Conservation (phyloP, 2,797 vertebrate genomes). For the Cetoscarus ocellatus region DNA sequence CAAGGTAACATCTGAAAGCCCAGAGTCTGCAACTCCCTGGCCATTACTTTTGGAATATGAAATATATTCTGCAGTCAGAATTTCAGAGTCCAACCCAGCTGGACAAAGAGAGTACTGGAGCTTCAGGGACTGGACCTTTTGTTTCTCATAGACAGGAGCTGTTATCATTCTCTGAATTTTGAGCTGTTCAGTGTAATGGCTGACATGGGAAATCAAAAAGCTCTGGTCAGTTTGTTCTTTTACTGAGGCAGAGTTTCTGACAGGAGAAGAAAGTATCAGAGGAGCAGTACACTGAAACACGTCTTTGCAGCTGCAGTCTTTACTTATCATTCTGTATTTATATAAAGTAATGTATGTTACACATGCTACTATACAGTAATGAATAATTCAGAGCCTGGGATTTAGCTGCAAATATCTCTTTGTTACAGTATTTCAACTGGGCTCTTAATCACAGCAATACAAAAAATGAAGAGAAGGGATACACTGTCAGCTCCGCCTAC, state of each 20-base stretch:
- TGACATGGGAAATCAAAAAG: constrained; percentile 31
- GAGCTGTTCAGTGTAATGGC: constrained; percentile 2
- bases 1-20: constrained; percentile 38
- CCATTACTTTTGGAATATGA: constrained; percentile 34
- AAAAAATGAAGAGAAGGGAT: too few relatives aligned
- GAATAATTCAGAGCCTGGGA: neutral
- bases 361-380: neutral
- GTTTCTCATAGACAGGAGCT: constrained; percentile 23
- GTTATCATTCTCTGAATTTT: constrained; percentile 23
- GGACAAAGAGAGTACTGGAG: neutral
- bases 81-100: constrained; percentile 17
- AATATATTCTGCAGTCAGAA: constrained; percentile 41
- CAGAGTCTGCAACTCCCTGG: constrained; percentile 17
- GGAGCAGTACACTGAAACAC: constrained; percentile 13
- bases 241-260: constrained; percentile 5
- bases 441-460: too few relatives aligned
- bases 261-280: constrained; percentile 9
- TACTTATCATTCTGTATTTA: neutral
- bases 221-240: constrained; percentile 9
- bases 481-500: too few relatives aligned
- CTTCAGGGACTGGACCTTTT: neutral
- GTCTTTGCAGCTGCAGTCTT: constrained; percentile 16
- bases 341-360: neutral
- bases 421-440: neutral
- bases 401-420: constrained; percentile 6